Evolutionary conservation across 2,113 vertebrate genomes (phyloP).

Genomic region (Ancistrus triradiatus): DNA sequence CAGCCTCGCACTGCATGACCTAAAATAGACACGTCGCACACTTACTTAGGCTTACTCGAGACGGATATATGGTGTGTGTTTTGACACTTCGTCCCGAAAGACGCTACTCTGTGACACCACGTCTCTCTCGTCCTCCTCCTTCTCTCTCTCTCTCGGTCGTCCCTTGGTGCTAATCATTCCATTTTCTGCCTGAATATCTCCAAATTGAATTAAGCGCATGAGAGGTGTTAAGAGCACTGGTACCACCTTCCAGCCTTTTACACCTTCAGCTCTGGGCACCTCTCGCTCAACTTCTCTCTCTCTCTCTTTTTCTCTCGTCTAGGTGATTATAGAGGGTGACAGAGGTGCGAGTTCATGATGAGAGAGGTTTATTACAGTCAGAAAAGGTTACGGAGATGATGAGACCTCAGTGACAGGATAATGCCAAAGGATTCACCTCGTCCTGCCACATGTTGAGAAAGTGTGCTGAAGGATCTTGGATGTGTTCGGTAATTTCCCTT

Average conservation of each 20-base stretch:
- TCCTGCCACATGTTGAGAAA: constrained; percentile 21
- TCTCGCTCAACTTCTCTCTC: constrained; percentile 20
- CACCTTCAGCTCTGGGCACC: constrained; percentile 60
- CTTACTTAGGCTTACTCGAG: constrained; percentile 49
- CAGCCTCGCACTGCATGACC: not conserved
- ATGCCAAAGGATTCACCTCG: constrained; percentile 49
- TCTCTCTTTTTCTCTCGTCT: too few species aligned
- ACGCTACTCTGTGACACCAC: constrained; percentile 64
- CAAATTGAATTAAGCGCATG: constrained; percentile 75
- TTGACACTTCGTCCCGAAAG: constrained; percentile 72
- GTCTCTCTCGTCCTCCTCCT: constrained; percentile 41
- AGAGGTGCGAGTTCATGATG: constrained; percentile 67
- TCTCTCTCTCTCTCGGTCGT: constrained; percentile 25
- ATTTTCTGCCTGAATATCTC: constrained; percentile 77
- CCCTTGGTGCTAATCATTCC: constrained; percentile 75
- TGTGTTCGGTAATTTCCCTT: constrained; percentile 51
- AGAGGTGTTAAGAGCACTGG: constrained; percentile 71
- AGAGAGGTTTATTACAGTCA: constrained; percentile 63
- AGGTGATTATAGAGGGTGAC: constrained; percentile 67
- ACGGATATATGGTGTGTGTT: constrained; percentile 70
- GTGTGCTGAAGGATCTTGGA: constrained; percentile 57
- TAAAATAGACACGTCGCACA: constrained; percentile 30
- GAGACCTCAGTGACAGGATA: constrained; percentile 53
- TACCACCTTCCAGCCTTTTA: constrained; percentile 69
- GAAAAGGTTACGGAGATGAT: constrained; percentile 66